Evolutionary conservation across 1,140 invertebrate species (phyloP).

Genomic region (Pollicipes pollicipes): DNA sequence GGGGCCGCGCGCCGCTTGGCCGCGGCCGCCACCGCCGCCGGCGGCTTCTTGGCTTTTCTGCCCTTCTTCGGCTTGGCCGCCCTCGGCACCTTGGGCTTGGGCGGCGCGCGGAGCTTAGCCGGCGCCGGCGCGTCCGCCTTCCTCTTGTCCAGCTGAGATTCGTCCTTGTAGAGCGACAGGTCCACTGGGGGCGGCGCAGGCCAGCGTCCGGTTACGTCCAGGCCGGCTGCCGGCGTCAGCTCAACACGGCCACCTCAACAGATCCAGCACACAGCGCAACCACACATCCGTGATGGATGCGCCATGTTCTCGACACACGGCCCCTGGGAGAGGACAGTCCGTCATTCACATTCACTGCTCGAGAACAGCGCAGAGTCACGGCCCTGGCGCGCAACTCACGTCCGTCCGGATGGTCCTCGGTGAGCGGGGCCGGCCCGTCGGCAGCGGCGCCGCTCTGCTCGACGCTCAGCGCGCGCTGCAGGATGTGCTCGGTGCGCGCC

Average conservation of each 20-base stretch:
- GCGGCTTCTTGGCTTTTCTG: background rate
- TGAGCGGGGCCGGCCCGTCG: conserved; percentile 40
- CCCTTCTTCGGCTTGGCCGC: background rate
- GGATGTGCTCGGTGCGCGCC: conserved; percentile 58
- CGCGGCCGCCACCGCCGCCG: too few species aligned
- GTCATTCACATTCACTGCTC: background rate
- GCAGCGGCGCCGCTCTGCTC: conserved; percentile 43
- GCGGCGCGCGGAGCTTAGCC: background rate
- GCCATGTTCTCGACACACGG: too few species aligned
- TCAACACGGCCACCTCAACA: too few species aligned
- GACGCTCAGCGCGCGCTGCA: conserved; percentile 61
- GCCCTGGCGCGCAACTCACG: conserved; percentile 45
- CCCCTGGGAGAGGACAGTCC: too few species aligned
- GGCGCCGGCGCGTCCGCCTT: background rate
- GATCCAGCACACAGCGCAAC: too few species aligned
- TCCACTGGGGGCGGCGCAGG: conserved; percentile 12
- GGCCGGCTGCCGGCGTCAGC: too few species aligned
- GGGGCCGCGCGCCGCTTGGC: background rate
- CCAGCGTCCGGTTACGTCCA: too few species aligned
- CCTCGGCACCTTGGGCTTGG: background rate
- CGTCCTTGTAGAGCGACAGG: conserved; percentile 15
- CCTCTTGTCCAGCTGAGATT: conserved; percentile 14
- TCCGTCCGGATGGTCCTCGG: conserved; percentile 69
- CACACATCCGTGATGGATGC: too few species aligned
- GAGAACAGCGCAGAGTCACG: too few species aligned